phyloP scores from a whole-genome alignment of 2,113 vertebrate species.

The Pleuronectes platessa region DNA sequence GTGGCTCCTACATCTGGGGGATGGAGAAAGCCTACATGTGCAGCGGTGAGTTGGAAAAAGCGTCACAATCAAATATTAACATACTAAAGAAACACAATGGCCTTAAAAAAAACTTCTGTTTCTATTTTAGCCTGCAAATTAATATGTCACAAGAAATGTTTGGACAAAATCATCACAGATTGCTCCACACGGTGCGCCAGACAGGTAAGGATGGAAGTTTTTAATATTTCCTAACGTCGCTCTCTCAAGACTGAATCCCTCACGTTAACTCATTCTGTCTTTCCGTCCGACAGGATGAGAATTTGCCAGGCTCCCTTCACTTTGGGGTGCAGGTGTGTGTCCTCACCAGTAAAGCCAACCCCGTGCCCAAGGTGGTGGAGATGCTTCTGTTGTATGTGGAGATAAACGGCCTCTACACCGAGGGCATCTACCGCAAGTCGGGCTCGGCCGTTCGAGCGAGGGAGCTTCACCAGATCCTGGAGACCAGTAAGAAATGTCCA shows the following conservation, averaged over 20 bases:
- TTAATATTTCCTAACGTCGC: background rate
- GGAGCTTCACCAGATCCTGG: conserved; percentile 90
- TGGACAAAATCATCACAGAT: conserved; percentile 86
- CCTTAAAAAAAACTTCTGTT: background rate
- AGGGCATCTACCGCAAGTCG: conserved; percentile 97
- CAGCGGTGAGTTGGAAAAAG: conserved; percentile 84
- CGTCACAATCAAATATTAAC: background rate
- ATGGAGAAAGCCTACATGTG: conserved; percentile 98
- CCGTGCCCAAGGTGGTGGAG: conserved; percentile 90
- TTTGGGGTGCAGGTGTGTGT: conserved; percentile 89
- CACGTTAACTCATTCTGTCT: background rate
- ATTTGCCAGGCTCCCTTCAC: conserved; percentile 78
- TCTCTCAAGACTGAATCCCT: background rate
- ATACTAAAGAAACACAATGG: no score
- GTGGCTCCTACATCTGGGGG: conserved; percentile 93
- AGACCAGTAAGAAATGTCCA: conserved; percentile 80
- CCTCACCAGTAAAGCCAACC: conserved; percentile 84
- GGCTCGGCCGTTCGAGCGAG: conserved; percentile 89
- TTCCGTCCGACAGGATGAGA: conserved; percentile 70
- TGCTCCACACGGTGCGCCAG: conserved; percentile 83
- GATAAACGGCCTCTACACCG: conserved; percentile 93
- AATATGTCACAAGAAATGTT: conserved; percentile 96
- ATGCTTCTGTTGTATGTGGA: conserved; percentile 91
- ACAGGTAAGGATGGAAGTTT: conserved; percentile 80
- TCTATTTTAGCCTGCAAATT: conserved; percentile 89